Conservation (phyloP, 2,888 invertebrate species). For the Hoplodrina blanda region DNA sequence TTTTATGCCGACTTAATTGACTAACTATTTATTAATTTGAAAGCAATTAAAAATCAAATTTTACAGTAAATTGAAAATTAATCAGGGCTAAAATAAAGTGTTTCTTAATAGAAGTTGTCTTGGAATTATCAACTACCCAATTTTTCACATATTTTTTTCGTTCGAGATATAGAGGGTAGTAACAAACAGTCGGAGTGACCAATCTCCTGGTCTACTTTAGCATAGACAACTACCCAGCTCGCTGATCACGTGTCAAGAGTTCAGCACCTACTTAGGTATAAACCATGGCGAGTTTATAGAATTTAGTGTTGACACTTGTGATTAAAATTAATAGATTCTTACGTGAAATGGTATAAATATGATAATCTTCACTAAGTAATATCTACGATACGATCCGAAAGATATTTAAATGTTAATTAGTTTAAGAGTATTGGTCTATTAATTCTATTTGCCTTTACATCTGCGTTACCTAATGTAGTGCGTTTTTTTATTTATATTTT, state of each 20-base stretch:
- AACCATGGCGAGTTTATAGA: constrained; percentile 20
- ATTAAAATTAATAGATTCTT: constrained; percentile 25
- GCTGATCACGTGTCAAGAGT: constrained; percentile 32
- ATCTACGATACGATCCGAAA: constrained; percentile 35
- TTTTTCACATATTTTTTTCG: no score
- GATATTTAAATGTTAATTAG: constrained; percentile 54
- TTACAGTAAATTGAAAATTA: no score
- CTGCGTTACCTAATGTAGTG: constrained; percentile 20
- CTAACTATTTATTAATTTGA: no score
- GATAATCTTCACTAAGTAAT: constrained; percentile 47
- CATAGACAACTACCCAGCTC: no score
- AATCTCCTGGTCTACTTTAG: no score
- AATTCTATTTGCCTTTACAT: constrained; percentile 32
- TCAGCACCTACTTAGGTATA: constrained; percentile 15
- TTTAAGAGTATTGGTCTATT: constrained; percentile 46
- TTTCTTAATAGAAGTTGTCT: no score
- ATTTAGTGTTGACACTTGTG: constrained; percentile 43
- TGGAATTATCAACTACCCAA: no score
- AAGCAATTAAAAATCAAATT: no score
- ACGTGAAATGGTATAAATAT: constrained; percentile 51
- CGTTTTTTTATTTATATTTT: neutral
- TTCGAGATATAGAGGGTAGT: no score
- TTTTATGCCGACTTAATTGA: no score
- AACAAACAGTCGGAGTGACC: no score
- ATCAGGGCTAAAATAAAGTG: no score